Base-by-base conservation (phyloP, 2,888 invertebrate genomes). In the Drosophila subsilvestris region DNA sequence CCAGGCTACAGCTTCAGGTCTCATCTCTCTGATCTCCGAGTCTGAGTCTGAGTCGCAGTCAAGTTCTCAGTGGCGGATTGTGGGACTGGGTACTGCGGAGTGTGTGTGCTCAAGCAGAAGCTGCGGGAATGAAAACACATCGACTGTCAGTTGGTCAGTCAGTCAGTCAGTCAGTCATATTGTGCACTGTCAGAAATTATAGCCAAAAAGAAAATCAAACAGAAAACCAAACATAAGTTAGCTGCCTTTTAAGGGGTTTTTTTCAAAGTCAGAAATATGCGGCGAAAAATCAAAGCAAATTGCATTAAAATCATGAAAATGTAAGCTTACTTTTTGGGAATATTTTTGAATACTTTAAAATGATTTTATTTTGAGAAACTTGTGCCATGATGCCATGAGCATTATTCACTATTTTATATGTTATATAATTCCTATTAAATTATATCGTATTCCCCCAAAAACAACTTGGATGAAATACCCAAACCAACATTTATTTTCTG, bases 21-120 rank as follows among this genome's bases (percentile, higher is more conserved):
- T 32, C 42, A 63, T 48, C 47, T 20, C 47, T 12, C 18, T 22
- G 20, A 27, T 37, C 37, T 37, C 22, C n/a, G 20, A 42, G 18
- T 42, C 53, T n/a, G 18, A 37, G 18, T 37, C 66, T 37, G 50
- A 43, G 42, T 45, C 42, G 18, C 53, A 60, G 60, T 70, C 71
- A 58, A 70, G 71, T 60, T 69, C 66, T 56, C 43, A 49, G 68
- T 27, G 47, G 73, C 37, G 73, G 25, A 37, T 37, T 14, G 37
- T 37, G 37, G 37, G n/a, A 37, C 37, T n/a, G 27, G n/a, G n/a
- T n/a, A n/a, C n/a, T 37, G 27, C 50, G 37, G 18, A 65, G 73
- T 68, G 76, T 83, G 83, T 81, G 82, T 86, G 75, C 71, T 86
- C 86, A 79, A 81, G 85, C 88, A 88, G 88, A 88, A 85, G 85